Percentiles rank a stretch among this genome's conserved stretches.
Conservation (phyloP, 2,888 invertebrate species). For the Patella ulyssiponensis region DNA sequence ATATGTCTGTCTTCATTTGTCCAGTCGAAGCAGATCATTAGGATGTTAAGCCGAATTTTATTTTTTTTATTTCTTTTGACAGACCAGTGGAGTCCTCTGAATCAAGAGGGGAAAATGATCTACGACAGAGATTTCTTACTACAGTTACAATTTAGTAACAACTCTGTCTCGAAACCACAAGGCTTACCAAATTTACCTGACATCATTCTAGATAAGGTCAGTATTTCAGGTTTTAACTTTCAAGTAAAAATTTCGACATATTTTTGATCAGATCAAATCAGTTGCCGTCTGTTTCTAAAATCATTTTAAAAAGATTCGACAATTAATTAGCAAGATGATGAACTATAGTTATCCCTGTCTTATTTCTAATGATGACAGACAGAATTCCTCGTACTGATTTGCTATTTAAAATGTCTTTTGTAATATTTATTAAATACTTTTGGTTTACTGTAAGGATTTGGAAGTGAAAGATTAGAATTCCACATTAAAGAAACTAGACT, state of each 20-base stretch:
- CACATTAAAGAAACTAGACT: too few species aligned
- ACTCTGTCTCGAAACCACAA: conserved; percentile 82
- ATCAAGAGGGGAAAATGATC: conserved; percentile 84
- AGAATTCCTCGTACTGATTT: too few species aligned
- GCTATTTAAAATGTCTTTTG: too few species aligned
- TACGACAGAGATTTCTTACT: conserved; percentile 87
- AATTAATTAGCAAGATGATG: neutral
- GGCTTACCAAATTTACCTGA: conserved; percentile 79
- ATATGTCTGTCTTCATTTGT: too few species aligned
- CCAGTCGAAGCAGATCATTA: too few species aligned
- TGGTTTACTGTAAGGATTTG: too few species aligned
- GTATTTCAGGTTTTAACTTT: neutral
- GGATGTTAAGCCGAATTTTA: too few species aligned
- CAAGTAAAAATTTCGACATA: neutral
- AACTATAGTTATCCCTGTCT: too few species aligned
- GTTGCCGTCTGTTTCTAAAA: neutral
- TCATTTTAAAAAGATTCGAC: conserved; percentile 8
- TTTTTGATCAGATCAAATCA: neutral
- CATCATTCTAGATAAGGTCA: conserved; percentile 66
- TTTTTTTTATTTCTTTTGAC: conserved; percentile 27
- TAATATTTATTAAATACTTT: too few species aligned
- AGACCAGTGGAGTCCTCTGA: conserved; percentile 91
- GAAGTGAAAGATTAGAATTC: too few species aligned
- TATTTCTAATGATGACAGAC: too few species aligned
- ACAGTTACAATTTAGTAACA: conserved; percentile 82